phyloP scores from a whole-genome alignment of 2,888 invertebrate species.

The Dastarcus helophoroides region DNA sequence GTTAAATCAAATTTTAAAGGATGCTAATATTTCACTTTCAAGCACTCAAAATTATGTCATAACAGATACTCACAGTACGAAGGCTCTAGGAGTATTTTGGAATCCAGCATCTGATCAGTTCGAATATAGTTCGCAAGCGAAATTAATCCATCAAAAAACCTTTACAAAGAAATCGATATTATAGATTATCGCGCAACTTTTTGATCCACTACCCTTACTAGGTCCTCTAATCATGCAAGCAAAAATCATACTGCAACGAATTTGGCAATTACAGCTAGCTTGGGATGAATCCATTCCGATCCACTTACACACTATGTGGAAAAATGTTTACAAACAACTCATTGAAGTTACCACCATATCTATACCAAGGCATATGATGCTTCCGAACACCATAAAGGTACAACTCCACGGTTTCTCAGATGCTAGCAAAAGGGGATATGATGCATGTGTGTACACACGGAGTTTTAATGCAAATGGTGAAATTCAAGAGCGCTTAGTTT shows the following conservation, averaged over 20 bases:
- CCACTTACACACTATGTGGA: conserved; percentile 5
- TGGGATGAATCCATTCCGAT: conserved; percentile 8
- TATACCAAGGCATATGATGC: conserved; percentile 4
- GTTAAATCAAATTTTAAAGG: not conserved
- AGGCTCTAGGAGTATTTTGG: not conserved
- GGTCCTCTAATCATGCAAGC: not conserved
- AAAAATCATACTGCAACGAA: conserved; percentile 7
- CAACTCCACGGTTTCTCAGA: conserved; percentile 8
- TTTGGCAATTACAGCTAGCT: conserved; percentile 6
- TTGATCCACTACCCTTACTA: not conserved
- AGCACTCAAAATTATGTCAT: not conserved
- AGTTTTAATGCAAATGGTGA: not conserved
- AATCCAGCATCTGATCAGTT: not conserved
- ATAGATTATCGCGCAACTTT: not conserved
- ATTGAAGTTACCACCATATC: conserved; percentile 2
- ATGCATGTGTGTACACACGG: conserved; percentile 7
- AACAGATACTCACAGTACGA: not conserved
- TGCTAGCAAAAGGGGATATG: conserved; percentile 6
- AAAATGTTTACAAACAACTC: conserved; percentile 3
- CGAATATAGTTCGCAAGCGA: not conserved
- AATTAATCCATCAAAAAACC: not conserved
- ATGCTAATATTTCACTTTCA: too few relatives aligned
- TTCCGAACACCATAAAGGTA: conserved; percentile 1
- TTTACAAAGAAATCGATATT: not conserved
- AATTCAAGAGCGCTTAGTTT: conserved; percentile 8